phyloP scores from a whole-genome alignment of 1,140 invertebrate genomes.

The Drosophila ercepeae region DNA sequence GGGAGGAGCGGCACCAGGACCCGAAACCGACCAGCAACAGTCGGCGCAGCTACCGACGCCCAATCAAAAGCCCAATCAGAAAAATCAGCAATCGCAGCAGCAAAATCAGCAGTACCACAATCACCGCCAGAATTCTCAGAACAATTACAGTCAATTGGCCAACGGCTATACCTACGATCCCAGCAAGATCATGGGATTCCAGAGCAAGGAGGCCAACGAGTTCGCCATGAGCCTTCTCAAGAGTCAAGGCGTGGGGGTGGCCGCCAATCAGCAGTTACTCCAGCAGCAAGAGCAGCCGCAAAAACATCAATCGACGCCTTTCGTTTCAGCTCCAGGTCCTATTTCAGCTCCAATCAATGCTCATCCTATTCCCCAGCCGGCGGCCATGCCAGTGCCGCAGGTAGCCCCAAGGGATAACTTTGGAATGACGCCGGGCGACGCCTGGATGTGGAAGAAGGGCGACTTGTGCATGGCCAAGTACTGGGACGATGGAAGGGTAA shows the following conservation, averaged over 20 bases:
- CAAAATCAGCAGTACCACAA: conserved; percentile 26
- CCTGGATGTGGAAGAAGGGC: conserved; percentile 89
- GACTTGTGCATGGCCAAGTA: conserved; percentile 94
- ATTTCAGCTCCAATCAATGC: background rate
- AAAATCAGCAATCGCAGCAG: conserved; percentile 36
- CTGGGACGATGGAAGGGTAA: conserved; percentile 95
- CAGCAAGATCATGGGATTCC: conserved; percentile 86
- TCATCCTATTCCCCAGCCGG: conserved; percentile 28
- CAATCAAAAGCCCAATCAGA: conserved; percentile 41
- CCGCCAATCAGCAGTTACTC: conserved; percentile 5
- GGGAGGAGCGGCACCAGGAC: conserved; percentile 22
- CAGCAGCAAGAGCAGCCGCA: conserved; percentile 9
- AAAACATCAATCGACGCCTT: background rate
- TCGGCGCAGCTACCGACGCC: background rate
- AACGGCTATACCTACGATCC: conserved; percentile 85
- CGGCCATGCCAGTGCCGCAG: background rate
- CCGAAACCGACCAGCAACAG: conserved; percentile 3
- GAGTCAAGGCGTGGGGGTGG: conserved; percentile 60
- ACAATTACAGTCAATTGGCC: conserved; percentile 69
- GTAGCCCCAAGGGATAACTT: conserved; percentile 34
- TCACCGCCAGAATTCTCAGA: conserved; percentile 31
- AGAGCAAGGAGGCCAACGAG: conserved; percentile 86
- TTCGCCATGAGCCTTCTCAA: conserved; percentile 85
- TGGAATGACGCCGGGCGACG: conserved; percentile 50
- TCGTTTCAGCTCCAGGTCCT: conserved; percentile 1